Percentiles rank a stretch among this genome's conserved stretches.
These are phyloP conservation scores for Lochmaea crataegi DNA, from an alignment of 2,888 invertebrate species.

Conservation along the genomic window DNA sequence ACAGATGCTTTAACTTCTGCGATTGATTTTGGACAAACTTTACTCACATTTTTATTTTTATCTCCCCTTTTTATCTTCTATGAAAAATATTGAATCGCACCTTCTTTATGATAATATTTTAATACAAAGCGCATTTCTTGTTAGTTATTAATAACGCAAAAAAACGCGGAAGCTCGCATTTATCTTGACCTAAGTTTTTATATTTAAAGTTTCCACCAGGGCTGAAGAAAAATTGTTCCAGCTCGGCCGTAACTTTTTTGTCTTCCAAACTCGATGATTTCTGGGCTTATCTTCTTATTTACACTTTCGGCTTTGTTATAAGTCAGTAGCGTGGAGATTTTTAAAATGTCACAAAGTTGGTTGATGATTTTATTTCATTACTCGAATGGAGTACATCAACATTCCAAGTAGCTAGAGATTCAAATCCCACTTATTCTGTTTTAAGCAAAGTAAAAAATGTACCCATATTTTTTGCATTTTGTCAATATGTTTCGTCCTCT, in stretches of 20 bases:
- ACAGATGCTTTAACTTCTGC: too few relatives aligned
- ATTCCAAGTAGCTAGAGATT: too few relatives aligned
- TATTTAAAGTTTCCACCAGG: constrained; percentile 27
- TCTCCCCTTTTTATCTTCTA: background rate
- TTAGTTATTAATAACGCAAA: background rate
- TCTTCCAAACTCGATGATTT: constrained; percentile 29
- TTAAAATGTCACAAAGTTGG: background rate
- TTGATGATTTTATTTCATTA: background rate
- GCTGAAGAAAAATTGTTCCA: constrained; percentile 19
- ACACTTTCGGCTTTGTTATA: constrained; percentile 14
- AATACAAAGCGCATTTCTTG: background rate
- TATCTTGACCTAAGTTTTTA: constrained; percentile 22
- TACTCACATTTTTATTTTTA: too few relatives aligned
- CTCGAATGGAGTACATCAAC: too few relatives aligned
- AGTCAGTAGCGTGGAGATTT: background rate
- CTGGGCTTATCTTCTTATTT: constrained; percentile 26
- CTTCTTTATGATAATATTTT: background rate
- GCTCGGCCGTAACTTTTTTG: constrained; percentile 27
- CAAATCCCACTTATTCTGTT: too few relatives aligned
- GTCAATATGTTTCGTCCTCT: too few relatives aligned
- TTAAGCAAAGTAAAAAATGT: too few relatives aligned
- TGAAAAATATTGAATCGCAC: background rate
- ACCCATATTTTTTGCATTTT: too few relatives aligned
- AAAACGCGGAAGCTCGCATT: background rate
- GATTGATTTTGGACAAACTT: too few relatives aligned